Conservation (phyloP, 2,797 vertebrate genomes). For the Luscinia luscinia region DNA sequence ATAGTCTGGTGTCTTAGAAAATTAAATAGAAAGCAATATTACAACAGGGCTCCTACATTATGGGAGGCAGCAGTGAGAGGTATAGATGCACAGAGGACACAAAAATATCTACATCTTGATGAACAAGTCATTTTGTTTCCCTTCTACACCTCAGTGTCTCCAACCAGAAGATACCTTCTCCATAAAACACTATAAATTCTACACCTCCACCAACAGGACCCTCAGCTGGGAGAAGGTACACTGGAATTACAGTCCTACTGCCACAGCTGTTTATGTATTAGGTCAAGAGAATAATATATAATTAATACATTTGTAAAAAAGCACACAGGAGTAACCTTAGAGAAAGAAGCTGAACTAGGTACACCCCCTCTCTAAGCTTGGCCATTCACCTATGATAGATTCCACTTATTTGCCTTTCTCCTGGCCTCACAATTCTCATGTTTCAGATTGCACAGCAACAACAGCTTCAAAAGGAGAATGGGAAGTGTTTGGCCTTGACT, state of each 20-base stretch:
- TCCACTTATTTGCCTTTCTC: not conserved
- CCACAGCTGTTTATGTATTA: not conserved
- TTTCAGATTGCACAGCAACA: not conserved
- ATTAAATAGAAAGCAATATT: not conserved
- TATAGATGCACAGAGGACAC: not conserved
- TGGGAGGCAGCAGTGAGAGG: not conserved
- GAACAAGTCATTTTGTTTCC: not conserved
- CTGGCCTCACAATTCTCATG: not conserved
- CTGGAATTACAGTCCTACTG: not conserved
- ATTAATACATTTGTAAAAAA: not conserved
- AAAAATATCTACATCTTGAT: not conserved
- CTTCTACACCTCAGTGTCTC: not conserved
- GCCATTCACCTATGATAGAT: not conserved
- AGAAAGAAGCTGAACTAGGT: not conserved
- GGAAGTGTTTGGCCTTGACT: not conserved
- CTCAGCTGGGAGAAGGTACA: not conserved
- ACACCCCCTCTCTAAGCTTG: not conserved
- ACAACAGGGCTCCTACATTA: not conserved
- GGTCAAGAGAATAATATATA: not conserved
- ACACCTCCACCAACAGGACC: not conserved
- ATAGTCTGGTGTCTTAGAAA: not conserved
- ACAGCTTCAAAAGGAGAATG: not conserved
- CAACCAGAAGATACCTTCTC: not conserved
- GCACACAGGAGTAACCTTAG: not conserved
- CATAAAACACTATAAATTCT: not conserved